Conservation (phyloP, 2,888 invertebrate species). For the Drosophila lacicola region DNA sequence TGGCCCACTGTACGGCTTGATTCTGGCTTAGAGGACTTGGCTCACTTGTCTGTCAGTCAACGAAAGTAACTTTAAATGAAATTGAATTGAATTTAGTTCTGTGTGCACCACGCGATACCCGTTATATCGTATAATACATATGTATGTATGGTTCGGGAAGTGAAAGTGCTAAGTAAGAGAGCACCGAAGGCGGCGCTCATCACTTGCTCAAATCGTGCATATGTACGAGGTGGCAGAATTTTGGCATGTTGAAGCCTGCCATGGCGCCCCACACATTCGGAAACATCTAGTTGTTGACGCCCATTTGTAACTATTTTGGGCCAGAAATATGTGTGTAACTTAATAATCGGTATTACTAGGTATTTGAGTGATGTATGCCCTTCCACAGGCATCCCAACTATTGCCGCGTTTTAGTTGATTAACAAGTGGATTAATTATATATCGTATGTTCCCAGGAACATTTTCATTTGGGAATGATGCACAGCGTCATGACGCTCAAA, state of each 20-base stretch:
- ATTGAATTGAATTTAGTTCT: slow-evolving; percentile 82
- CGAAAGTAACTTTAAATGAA: slow-evolving; percentile 80
- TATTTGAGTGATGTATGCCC: slow-evolving; percentile 4
- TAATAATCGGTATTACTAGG: slow-evolving; percentile 19
- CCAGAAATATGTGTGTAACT: slow-evolving; percentile 28
- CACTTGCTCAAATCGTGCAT: slow-evolving; percentile 34
- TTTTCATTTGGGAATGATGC: too few species aligned
- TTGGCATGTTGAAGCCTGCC: slow-evolving; percentile 72
- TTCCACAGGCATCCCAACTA: neutral
- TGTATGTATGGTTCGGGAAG: slow-evolving; percentile 32
- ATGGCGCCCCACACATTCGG: slow-evolving; percentile 71
- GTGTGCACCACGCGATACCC: slow-evolving; percentile 75
- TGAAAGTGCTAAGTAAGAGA: slow-evolving; percentile 61
- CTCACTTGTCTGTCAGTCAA: slow-evolving; percentile 78
- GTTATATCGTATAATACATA: slow-evolving; percentile 30
- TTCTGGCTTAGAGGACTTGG: slow-evolving; percentile 58
- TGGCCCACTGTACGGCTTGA: slow-evolving; percentile 44
- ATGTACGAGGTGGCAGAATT: slow-evolving; percentile 26
- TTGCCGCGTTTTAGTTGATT: neutral
- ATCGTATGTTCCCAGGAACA: neutral
- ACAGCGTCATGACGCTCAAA: too few species aligned
- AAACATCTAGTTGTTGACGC: slow-evolving; percentile 81
- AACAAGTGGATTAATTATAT: neutral
- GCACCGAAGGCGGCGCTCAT: slow-evolving; percentile 19
- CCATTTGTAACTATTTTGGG: slow-evolving; percentile 66